Evolutionary conservation across 2,113 vertebrate species (phyloP).

Genomic region (Eclectus roratus): DNA sequence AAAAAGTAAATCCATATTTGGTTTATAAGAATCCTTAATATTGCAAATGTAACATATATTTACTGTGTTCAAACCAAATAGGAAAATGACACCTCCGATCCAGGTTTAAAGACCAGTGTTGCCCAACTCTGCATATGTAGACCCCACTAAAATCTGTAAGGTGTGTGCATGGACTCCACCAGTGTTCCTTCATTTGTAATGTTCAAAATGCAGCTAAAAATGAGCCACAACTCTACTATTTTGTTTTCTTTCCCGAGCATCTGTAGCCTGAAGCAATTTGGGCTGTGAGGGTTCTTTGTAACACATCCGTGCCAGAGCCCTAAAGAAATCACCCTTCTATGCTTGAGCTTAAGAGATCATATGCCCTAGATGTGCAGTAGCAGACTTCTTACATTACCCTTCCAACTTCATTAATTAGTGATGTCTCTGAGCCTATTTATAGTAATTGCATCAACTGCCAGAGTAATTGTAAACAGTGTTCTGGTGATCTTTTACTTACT

Average conservation of each 20-base stretch:
- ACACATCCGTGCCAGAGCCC: constrained; percentile 24
- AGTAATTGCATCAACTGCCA: constrained; percentile 73
- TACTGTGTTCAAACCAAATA: background rate
- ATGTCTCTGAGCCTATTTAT: constrained; percentile 72
- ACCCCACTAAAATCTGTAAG: background rate
- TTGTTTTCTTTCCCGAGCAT: constrained; percentile 48
- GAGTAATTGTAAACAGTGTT: constrained; percentile 71
- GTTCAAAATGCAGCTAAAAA: background rate
- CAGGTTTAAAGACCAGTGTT: background rate
- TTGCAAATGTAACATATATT: background rate
- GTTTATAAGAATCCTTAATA: background rate
- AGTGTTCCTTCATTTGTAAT: background rate
- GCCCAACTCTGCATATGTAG: background rate
- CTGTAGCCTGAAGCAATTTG: constrained; percentile 54
- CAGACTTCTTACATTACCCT: constrained; percentile 42
- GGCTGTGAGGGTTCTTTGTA: constrained; percentile 56
- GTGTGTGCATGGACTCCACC: background rate
- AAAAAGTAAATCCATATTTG: background rate
- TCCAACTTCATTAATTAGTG: constrained; percentile 73
- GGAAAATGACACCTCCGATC: background rate
- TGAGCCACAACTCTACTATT: background rate
- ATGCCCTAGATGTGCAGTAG: constrained; percentile 17
- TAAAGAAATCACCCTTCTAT: constrained; percentile 6
- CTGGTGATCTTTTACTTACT: constrained; percentile 65
- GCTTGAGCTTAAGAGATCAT: constrained; percentile 3